phyloP scores from a whole-genome alignment of 1,140 invertebrate genomes.

The Vollenhovia emeryi region DNA sequence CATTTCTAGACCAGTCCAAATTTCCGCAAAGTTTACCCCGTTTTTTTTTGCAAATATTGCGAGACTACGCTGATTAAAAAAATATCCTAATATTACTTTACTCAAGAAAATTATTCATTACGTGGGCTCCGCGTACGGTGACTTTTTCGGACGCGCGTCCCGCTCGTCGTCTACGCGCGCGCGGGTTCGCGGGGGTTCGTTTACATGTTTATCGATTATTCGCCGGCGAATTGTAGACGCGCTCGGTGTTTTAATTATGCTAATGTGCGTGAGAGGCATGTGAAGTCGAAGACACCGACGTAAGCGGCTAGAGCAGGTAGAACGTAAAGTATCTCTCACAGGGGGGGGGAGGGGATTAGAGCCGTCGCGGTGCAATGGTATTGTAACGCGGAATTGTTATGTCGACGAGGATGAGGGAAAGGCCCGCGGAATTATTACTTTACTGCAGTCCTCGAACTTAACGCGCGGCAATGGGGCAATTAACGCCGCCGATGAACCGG shows the following conservation, averaged over 20 bases:
- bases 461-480: background rate
- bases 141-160: background rate
- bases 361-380: background rate
- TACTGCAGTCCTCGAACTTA: background rate
- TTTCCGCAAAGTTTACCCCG: background rate
- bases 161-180: background rate
- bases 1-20: background rate
- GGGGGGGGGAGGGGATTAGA: background rate
- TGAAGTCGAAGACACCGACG: background rate
- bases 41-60: background rate
- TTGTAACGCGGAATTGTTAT: conserved; percentile 6
- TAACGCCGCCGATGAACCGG: background rate
- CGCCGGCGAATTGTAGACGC: conserved; percentile 32
- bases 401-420: background rate
- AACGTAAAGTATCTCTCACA: background rate
- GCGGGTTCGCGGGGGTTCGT: conserved; percentile 3
- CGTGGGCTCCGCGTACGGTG: no score
- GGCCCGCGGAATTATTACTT: conserved; percentile 10
- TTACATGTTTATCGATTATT: conserved; percentile 42
- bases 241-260: conserved; percentile 23
- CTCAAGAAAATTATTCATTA: no score
- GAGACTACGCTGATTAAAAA: no score
- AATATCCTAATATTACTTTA: no score
- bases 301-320: background rate
- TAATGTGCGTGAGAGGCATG: conserved; percentile 17